phyloP scores from a whole-genome alignment of 2,113 vertebrate species.

The Ceyx melanurus region DNA sequence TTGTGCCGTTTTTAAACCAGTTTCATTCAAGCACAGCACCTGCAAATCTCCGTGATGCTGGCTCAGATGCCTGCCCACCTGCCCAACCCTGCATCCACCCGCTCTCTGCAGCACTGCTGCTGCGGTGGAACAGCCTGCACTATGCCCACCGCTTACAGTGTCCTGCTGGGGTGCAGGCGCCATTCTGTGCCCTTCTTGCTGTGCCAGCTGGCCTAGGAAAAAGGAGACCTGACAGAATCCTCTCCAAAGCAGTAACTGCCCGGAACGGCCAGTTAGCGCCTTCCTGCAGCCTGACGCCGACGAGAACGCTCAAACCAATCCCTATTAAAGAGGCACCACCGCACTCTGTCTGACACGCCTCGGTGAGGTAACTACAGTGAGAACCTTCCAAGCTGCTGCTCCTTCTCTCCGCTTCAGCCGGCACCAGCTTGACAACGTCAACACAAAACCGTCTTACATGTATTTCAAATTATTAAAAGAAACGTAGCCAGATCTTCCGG shows the following conservation, averaged over 20 bases:
- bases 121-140: background rate
- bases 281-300: background rate
- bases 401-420: background rate
- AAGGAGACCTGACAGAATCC: background rate
- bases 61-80: background rate
- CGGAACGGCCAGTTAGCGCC: background rate
- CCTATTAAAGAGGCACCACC: rapidly evolving
- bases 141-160: background rate
- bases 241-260: background rate
- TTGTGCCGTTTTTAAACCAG: background rate
- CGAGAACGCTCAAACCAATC: background rate
- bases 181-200: background rate
- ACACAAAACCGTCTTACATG: rapidly evolving
- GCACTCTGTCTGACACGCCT: rapidly evolving
- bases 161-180: background rate
- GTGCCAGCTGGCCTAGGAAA: background rate
- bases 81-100: background rate
- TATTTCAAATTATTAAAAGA: rapidly evolving
- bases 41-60: background rate
- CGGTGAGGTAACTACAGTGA: rapidly evolving
- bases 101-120: background rate
- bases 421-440: rapidly evolving
- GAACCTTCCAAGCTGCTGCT: rapidly evolving
- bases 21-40: background rate
- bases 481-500: rapidly evolving